A percentile compares a stretch with the other conserved stretches of the same genome.
phyloP scores from a whole-genome alignment of 2,888 invertebrate genomes.

The Synanthedon andrenaeformis region DNA sequence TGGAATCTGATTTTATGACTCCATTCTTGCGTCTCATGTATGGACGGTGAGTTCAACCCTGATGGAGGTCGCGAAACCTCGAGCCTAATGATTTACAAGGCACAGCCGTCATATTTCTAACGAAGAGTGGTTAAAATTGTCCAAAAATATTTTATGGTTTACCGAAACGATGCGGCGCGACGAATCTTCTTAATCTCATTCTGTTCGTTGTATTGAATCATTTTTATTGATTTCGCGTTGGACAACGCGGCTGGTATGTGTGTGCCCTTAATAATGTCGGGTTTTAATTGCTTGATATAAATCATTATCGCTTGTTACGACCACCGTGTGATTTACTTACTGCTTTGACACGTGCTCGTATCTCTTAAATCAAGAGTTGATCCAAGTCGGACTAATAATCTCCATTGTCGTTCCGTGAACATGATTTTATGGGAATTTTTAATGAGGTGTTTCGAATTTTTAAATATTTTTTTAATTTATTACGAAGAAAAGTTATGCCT shows the following conservation, averaged over 20 bases:
- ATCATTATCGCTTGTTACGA: conserved; percentile 60
- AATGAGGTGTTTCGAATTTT: conserved; percentile 46
- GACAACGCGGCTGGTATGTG: conserved; percentile 14
- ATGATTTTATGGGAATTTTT: conserved; percentile 49
- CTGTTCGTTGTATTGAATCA: conserved; percentile 23
- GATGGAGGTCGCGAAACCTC: conserved; percentile 52
- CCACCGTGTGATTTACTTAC: conserved; percentile 58
- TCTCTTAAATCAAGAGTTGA: conserved; percentile 44
- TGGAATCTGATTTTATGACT: conserved; percentile 45
- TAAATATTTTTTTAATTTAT: background rate
- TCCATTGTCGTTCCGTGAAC: conserved; percentile 47
- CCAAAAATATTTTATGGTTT: conserved; percentile 59
- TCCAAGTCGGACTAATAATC: conserved; percentile 26
- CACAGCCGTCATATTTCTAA: conserved; percentile 44
- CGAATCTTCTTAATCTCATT: conserved; percentile 60
- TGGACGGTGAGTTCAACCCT: conserved; percentile 13
- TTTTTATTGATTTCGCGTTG: conserved; percentile 18
- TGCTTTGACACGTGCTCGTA: conserved; percentile 51
- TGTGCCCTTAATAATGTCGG: conserved; percentile 40
- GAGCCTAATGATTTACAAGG: conserved; percentile 50
- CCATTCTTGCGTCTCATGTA: conserved; percentile 29
- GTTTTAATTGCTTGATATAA: conserved; percentile 65
- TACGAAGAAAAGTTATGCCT: background rate
- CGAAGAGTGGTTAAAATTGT: conserved; percentile 37
- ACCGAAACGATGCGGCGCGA: conserved; percentile 28